These are phyloP conservation scores for Procavia capensis DNA, from an alignment of 2,113 vertebrate genomes.

Conservation along the genomic window DNA sequence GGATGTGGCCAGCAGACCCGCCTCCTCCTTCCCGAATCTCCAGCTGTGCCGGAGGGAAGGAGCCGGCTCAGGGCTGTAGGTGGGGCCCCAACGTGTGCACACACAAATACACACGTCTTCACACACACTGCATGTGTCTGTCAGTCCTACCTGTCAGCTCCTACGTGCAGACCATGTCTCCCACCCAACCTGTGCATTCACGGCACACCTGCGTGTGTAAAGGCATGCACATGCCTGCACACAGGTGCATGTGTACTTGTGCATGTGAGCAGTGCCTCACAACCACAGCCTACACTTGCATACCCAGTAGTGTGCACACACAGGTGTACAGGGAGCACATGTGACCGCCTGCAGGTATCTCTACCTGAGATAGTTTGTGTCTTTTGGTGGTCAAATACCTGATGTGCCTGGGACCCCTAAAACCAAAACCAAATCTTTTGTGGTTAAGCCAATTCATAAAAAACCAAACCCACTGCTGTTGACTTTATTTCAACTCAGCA, in stretches of 20 bases:
- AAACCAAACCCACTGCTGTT: no score
- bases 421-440: neutral
- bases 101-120: neutral
- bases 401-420: neutral
- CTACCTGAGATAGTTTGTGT: neutral
- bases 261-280: no score
- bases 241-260: no score
- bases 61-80: neutral
- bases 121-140: rapidly evolving
- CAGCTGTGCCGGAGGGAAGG: neutral
- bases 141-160: neutral
- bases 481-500: no score
- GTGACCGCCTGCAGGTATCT: no score
- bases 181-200: neutral
- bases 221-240: rapidly evolving
- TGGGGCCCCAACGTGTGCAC: neutral
- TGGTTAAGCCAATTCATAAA: no score
- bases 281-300: neutral
- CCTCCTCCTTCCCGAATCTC: neutral
- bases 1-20: neutral
- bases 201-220: rapidly evolving
- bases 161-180: neutral
- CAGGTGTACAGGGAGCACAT: neutral
- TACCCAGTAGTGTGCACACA: neutral
- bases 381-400: neutral